Evolutionary conservation across 2,113 vertebrate genomes (phyloP).

Genomic region (Anguilla rostrata): DNA sequence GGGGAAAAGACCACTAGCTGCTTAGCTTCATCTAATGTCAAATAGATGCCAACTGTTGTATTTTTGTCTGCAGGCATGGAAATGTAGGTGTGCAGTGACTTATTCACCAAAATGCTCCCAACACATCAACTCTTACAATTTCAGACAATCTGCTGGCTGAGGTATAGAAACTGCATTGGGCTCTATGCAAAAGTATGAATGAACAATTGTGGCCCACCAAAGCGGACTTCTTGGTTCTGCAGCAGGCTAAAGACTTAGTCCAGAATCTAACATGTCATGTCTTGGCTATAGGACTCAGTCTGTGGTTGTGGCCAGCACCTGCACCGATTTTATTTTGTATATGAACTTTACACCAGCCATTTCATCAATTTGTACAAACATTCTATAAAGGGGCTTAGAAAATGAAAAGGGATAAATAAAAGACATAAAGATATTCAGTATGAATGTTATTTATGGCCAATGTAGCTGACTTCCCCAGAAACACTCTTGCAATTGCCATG

Average conservation of each 20-base stretch:
- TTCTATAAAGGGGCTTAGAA: background rate
- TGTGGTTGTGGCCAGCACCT: background rate
- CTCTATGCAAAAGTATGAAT: background rate
- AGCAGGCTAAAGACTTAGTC: background rate
- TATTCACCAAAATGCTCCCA: too few relatives aligned
- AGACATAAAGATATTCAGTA: background rate
- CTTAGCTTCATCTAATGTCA: too few relatives aligned
- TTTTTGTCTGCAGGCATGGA: too few relatives aligned
- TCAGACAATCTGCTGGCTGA: background rate
- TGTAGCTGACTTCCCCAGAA: background rate
- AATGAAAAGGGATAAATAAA: background rate
- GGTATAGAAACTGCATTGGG: background rate
- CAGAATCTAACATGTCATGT: background rate
- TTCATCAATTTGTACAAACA: background rate
- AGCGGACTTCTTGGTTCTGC: background rate
- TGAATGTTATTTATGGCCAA: background rate
- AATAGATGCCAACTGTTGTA: too few relatives aligned
- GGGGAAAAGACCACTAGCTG: too few relatives aligned
- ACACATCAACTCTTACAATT: background rate
- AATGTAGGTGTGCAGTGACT: too few relatives aligned
- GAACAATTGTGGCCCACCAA: background rate
- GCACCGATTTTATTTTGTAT: background rate
- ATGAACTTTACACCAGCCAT: background rate
- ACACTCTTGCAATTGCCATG: background rate
- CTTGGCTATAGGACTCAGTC: background rate